These are phyloP conservation scores for Montipora sp. DNA, from an alignment of 64 coral and sea anemone genomes.

Conservation along the genomic window DNA sequence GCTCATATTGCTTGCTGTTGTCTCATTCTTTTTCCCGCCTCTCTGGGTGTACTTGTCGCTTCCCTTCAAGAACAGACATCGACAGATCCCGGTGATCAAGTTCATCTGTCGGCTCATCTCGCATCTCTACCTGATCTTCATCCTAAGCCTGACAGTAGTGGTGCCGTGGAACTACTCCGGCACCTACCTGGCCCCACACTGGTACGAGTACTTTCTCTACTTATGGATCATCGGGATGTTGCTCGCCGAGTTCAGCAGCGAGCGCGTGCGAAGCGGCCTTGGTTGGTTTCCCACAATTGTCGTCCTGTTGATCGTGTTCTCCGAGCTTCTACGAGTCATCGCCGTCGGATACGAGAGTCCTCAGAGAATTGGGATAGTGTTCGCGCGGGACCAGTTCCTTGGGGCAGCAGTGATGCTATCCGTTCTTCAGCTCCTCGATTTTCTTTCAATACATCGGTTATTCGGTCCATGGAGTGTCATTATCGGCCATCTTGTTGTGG, in stretches of 20 bases:
- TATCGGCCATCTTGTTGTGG: constrained; percentile 93
- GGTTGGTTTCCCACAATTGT: constrained; percentile 85
- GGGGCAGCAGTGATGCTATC: constrained; percentile 77
- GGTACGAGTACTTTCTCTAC: constrained; percentile 84
- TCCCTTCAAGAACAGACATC: constrained; percentile 89
- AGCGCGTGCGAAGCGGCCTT: constrained; percentile 66
- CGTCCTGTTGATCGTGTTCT: constrained; percentile 39
- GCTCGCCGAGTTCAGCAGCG: constrained; percentile 76
- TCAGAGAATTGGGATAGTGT: constrained; percentile 52
- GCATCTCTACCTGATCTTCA: constrained; percentile 82
- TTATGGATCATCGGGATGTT: constrained; percentile 90
- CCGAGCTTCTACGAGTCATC: constrained; percentile 44
- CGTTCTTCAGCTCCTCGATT: constrained; percentile 84
- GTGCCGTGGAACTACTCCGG: constrained; percentile 82
- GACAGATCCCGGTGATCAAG: constrained; percentile 91
- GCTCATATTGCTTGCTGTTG: constrained; percentile 77
- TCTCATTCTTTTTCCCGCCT: constrained; percentile 77
- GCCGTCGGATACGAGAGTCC: constrained; percentile 26
- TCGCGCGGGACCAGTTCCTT: constrained; percentile 82
- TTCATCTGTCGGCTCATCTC: constrained; percentile 97
- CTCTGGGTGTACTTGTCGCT: constrained; percentile 90
- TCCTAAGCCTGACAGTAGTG: constrained; percentile 80
- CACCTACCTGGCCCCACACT: constrained; percentile 63
- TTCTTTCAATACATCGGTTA: constrained; percentile 92
- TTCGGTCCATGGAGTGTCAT: constrained; percentile 99